These are phyloP conservation scores for Platycheirus albimanus DNA, from an alignment of 2,888 invertebrate genomes.

Conservation along the genomic window DNA sequence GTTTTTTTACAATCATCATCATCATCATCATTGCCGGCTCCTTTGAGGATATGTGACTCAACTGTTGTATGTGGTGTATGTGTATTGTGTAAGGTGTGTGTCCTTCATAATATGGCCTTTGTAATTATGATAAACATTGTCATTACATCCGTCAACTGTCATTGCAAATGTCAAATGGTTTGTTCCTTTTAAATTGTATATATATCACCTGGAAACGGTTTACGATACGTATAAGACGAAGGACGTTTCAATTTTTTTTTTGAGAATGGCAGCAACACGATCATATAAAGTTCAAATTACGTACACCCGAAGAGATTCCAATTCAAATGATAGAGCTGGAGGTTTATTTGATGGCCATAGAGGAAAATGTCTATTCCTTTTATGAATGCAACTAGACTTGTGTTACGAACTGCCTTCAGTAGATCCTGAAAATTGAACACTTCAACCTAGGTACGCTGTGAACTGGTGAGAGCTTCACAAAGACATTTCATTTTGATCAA, in stretches of 20 bases:
- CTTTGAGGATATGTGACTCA: neutral
- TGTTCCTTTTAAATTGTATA: conserved; percentile 40
- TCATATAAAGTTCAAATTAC: neutral
- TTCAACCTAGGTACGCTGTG: neutral
- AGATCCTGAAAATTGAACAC: neutral
- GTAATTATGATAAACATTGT: conserved; percentile 22
- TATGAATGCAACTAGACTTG: neutral
- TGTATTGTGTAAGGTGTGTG: no score
- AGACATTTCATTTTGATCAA: conserved; percentile 17
- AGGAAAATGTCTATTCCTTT: neutral
- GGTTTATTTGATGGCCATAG: neutral
- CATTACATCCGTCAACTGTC: conserved; percentile 39
- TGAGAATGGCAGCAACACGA: neutral
- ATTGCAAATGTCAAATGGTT: conserved; percentile 30
- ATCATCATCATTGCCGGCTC: conserved; percentile 3
- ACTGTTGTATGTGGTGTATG: neutral
- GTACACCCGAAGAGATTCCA: neutral
- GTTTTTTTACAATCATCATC: neutral
- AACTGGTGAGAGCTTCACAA: neutral
- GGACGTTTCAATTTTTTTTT: no score
- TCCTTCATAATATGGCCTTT: neutral
- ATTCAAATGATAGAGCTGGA: neutral
- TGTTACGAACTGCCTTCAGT: neutral
- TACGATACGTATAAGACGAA: neutral
- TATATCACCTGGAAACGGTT: conserved; percentile 19